Evolutionary conservation across 2,113 vertebrate genomes (phyloP), one percentile per base, ranked within the genome.

Genomic region (Pteronura brasiliensis): DNA sequence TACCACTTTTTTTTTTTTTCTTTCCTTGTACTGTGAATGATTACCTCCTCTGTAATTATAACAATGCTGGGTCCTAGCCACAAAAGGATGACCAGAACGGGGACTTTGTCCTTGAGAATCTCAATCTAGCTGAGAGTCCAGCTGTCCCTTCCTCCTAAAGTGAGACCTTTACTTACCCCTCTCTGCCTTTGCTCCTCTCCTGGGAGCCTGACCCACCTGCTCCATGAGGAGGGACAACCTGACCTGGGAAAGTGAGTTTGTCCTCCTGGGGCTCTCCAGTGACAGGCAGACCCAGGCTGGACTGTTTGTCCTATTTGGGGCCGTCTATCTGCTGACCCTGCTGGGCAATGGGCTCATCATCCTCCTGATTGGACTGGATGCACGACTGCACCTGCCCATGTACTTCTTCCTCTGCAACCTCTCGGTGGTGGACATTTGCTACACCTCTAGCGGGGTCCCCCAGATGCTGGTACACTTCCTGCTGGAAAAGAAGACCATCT

Each of bases 361-460:
- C 57, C 31, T 96, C 47, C 39, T 94, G 21, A 55, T 88, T 0
- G 0, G 4, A 1, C 93, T 98, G 36, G 1, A 95, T 0, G 17
- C 88, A 0, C 95, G 77, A 5, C 6, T 98, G 2, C 94, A 90
- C 82, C 34, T 97, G 4, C 98, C 98, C 93, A 98, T 98, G 98
- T 95, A 98, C 29, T 98, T 98, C 88, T 98, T 98, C 96, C 98
- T 98, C 77, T 82, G 95, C 39, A 93, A 97, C 4, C 97, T 98
- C 59, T 98, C 98, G 0, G 9, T 95, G 18, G 93, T 98, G 0
- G 98, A 98, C 95, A 88, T 99, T 39, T 98, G 97, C 97, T 98
- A 96, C 15, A 97, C 87, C 39, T 97, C 98, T 59, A 98, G 98
- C 0, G 52, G 94, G 9, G 96, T 96, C 21, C 98, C 98, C 1